A percentile compares a stretch with the other conserved stretches of the same genome.
phyloP scores from a whole-genome alignment of 2,113 vertebrate genomes.

The Eulemur macaco region DNA sequence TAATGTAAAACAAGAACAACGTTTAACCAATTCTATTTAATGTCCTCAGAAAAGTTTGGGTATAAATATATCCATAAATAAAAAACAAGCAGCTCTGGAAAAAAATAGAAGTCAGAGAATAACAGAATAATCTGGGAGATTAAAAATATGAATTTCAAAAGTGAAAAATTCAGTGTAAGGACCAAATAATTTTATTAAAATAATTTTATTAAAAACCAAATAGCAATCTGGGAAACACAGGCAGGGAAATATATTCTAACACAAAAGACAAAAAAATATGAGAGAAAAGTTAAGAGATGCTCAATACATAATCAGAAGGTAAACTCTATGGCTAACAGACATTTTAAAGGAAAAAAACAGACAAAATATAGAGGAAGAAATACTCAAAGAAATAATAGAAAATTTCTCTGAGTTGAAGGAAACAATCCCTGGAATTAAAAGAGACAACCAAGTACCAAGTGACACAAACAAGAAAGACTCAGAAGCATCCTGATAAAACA shows the following conservation, averaged over 20 bases:
- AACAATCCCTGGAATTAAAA: background rate
- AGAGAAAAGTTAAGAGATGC: background rate
- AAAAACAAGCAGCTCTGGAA: background rate
- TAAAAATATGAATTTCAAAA: slow-evolving; percentile 7
- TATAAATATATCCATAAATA: background rate
- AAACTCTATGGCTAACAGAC: background rate
- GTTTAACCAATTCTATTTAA: slow-evolving; percentile 7
- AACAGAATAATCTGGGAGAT: background rate
- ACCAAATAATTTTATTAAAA: background rate
- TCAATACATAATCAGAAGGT: background rate
- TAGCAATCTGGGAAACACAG: background rate
- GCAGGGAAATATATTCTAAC: background rate
- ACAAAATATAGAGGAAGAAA: background rate
- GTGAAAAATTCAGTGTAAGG: background rate
- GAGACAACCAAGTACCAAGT: background rate
- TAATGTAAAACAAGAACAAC: background rate
- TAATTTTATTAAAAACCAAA: background rate
- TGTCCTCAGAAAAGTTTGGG: background rate
- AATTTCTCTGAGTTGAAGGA: background rate
- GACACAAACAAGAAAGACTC: background rate
- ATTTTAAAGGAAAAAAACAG: background rate
- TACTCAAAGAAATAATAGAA: background rate
- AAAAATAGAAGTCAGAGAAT: background rate
- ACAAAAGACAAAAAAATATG: background rate
- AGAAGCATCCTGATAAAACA: background rate